Percentiles rank a stretch among this genome's conserved stretches.
phyloP scores from a whole-genome alignment of 2,888 invertebrate species.

The Aricia artaxerxes region DNA sequence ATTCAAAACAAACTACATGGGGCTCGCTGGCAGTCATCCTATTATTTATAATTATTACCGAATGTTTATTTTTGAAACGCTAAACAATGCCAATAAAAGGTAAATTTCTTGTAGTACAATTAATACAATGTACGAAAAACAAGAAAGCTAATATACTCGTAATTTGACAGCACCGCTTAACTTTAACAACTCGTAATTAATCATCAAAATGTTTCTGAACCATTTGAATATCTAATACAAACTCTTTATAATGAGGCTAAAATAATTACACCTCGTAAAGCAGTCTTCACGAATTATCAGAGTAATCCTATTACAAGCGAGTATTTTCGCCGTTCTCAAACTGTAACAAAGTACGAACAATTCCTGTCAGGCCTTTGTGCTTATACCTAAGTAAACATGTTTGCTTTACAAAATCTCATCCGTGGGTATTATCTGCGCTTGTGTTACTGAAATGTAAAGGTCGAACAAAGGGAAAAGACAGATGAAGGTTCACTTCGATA shows the following conservation, averaged over 20 bases:
- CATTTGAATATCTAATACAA: background rate
- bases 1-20: too few relatives aligned
- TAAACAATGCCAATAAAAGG: too few relatives aligned
- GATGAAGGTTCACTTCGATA: background rate
- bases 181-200: background rate
- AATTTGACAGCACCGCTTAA: background rate
- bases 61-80: too few relatives aligned
- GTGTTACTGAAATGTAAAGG: slow-evolving; percentile 9
- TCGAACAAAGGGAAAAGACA: background rate
- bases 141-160: background rate
- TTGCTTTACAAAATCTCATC: slow-evolving; percentile 32
- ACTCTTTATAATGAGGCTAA: slow-evolving; percentile 17
- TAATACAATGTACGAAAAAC: background rate
- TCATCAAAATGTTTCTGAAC: background rate
- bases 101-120: too few relatives aligned
- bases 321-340: slow-evolving; percentile 11
- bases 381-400: slow-evolving; percentile 33
- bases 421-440: slow-evolving; percentile 26
- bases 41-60: too few relatives aligned
- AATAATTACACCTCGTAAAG: slow-evolving; percentile 19
- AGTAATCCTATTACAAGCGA: slow-evolving; percentile 22
- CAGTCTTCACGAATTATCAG: slow-evolving; percentile 8
- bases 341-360: slow-evolving; percentile 29
- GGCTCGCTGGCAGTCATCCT: too few relatives aligned
- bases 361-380: slow-evolving; percentile 35